phyloP scores from a whole-genome alignment of 2,797 vertebrate species.

The Onychomys leucogaster region DNA sequence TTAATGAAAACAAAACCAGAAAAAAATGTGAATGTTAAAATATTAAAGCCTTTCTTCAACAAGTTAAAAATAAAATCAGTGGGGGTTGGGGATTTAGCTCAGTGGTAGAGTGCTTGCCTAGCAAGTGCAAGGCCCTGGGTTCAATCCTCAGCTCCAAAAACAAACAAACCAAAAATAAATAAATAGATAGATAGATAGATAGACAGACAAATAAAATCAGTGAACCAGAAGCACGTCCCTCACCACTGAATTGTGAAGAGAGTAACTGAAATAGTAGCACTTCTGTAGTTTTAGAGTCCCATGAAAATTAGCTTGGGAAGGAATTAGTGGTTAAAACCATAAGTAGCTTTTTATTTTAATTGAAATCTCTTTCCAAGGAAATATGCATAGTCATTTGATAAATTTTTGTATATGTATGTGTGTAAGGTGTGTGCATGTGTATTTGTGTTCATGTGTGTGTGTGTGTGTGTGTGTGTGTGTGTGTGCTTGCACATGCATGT shows the following conservation, averaged over 20 bases:
- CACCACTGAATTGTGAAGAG: neutral
- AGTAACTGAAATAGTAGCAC: neutral
- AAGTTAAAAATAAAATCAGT: conserved; percentile 56
- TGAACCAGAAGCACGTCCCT: conserved; percentile 44
- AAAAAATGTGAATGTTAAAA: conserved; percentile 11
- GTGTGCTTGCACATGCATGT: neutral
- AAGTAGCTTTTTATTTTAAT: conserved; percentile 47
- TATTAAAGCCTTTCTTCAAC: conserved; percentile 11
- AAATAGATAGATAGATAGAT: too few relatives aligned
- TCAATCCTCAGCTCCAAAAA: too few relatives aligned
- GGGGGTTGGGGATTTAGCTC: too few relatives aligned
- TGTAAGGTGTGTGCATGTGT: neutral
- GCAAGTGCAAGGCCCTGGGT: too few relatives aligned
- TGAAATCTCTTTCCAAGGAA: neutral
- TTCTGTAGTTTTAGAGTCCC: neutral
- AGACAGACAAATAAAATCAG: conserved; percentile 57
- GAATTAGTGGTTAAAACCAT: neutral
- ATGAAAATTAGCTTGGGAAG: neutral
- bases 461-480: neutral
- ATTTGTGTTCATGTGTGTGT: neutral
- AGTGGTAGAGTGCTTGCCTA: too few relatives aligned
- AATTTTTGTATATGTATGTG: neutral
- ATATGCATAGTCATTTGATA: neutral
- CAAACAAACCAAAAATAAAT: too few relatives aligned
- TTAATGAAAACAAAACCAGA: neutral